phyloP scores from a whole-genome alignment of 2,113 vertebrate genomes.

The Sarotherodon lohbergeri region DNA sequence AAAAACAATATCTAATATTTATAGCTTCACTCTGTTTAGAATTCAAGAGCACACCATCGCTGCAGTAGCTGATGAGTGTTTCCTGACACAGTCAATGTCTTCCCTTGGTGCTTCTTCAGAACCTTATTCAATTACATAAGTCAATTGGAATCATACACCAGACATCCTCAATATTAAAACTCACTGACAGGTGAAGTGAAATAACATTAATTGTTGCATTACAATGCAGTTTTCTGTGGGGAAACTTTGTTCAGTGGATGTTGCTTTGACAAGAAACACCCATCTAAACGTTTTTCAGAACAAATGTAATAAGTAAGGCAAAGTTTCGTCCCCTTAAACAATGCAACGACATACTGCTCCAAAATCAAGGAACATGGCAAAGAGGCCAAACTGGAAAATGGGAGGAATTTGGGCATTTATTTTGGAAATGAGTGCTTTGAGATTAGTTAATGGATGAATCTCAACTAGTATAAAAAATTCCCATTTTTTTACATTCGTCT shows the following conservation, averaged over 20 bases:
- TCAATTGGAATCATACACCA: neutral
- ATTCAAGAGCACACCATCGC: neutral
- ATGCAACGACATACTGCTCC: neutral
- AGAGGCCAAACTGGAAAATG: neutral
- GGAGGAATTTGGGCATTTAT: neutral
- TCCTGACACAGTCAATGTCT: neutral
- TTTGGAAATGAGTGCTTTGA: neutral
- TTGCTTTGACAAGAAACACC: neutral
- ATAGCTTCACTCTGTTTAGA: neutral
- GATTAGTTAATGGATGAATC: neutral
- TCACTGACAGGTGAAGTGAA: neutral
- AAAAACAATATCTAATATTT: neutral
- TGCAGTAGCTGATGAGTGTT: neutral
- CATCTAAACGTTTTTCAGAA: neutral
- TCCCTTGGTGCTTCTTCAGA: neutral
- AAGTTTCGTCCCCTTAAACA: neutral
- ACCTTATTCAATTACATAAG: neutral
- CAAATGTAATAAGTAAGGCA: neutral
- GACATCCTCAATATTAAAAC: neutral
- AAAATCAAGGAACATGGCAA: neutral
- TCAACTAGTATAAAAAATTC: neutral
- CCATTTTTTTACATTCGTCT: fast-evolving
- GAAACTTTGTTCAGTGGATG: neutral
- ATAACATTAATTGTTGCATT: neutral
- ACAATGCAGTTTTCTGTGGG: neutral